Evolutionary conservation across 2,113 vertebrate genomes (phyloP).

Genomic region (Clupea harengus): DNA sequence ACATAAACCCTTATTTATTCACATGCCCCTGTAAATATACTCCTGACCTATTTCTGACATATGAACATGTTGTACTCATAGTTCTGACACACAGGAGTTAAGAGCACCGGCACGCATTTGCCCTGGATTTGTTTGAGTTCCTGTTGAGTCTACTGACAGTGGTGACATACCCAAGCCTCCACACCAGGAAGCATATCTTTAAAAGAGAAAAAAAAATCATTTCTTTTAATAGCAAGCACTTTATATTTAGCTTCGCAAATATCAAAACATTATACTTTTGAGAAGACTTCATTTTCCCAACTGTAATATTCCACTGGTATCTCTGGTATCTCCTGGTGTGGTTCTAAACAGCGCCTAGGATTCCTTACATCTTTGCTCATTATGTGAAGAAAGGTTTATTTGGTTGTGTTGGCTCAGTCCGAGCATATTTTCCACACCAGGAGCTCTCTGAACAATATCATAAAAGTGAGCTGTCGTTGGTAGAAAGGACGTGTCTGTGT

Average conservation of each 20-base stretch:
- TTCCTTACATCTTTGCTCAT: slow-evolving; percentile 18
- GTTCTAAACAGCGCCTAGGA: not conserved
- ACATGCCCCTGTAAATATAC: not conserved
- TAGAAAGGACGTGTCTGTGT: not conserved
- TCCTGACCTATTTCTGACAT: slow-evolving; percentile 5
- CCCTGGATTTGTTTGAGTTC: not conserved
- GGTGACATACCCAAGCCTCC: not conserved
- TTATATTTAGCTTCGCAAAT: too few relatives aligned
- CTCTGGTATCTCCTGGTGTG: slow-evolving; percentile 16
- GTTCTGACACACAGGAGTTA: not conserved
- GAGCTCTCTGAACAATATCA: slow-evolving; percentile 4
- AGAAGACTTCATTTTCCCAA: not conserved
- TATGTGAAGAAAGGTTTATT: slow-evolving; percentile 1
- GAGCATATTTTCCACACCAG: not conserved
- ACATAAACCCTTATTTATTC: slow-evolving; percentile 8
- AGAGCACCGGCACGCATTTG: not conserved
- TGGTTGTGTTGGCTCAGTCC: not conserved
- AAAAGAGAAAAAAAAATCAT: not conserved
- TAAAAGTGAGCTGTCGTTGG: not conserved
- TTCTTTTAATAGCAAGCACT: not conserved
- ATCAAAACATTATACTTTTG: not conserved
- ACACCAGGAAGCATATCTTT: not conserved
- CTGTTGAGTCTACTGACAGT: slow-evolving; percentile 13
- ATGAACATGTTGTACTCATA: slow-evolving; percentile 4
- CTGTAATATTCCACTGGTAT: slow-evolving; percentile 5